Percentiles rank a stretch among this genome's conserved stretches.
Conservation (phyloP, 2,888 invertebrate species). For the Eupelmus urozonus region DNA sequence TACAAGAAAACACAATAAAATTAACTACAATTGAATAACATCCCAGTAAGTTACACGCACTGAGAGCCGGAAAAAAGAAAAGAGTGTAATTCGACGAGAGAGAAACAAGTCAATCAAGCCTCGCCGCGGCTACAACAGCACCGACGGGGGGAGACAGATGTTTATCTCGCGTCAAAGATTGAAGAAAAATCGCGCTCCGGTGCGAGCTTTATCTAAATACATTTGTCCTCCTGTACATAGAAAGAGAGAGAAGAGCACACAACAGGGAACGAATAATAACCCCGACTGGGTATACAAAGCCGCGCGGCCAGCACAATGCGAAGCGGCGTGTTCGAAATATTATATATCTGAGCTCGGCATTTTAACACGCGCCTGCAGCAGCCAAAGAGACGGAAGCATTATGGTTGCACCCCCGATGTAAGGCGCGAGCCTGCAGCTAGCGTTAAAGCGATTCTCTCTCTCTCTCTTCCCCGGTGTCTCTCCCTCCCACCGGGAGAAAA, state of each 20-base stretch:
- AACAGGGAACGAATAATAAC: conserved; percentile 56
- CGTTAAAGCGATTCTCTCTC: conserved; percentile 69
- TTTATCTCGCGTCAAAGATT: conserved; percentile 52
- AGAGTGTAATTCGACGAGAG: conserved; percentile 32
- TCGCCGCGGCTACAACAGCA: too few species aligned
- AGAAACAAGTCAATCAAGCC: conserved; percentile 58
- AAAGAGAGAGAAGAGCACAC: conserved; percentile 37
- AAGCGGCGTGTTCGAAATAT: conserved; percentile 66
- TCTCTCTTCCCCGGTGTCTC: background rate
- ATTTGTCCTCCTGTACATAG: conserved; percentile 6
- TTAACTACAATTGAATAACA: conserved; percentile 1
- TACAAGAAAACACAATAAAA: background rate
- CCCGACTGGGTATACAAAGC: conserved; percentile 62
- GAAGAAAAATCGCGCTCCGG: conserved; percentile 52
- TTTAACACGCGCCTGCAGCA: conserved; percentile 21
- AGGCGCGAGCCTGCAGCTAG: conserved; percentile 60
- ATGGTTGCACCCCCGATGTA: conserved; percentile 49
- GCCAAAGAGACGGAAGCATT: conserved; percentile 43
- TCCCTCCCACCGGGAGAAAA: conserved; percentile 47
- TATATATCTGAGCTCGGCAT: conserved; percentile 60
- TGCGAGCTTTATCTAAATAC: conserved; percentile 53
- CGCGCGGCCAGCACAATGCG: conserved; percentile 66
- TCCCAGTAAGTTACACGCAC: background rate
- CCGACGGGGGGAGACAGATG: conserved; percentile 48
- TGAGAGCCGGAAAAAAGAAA: conserved; percentile 28